Conservation (phyloP, 2,797 vertebrate genomes). For the Sebastiscus albofasciatus region DNA sequence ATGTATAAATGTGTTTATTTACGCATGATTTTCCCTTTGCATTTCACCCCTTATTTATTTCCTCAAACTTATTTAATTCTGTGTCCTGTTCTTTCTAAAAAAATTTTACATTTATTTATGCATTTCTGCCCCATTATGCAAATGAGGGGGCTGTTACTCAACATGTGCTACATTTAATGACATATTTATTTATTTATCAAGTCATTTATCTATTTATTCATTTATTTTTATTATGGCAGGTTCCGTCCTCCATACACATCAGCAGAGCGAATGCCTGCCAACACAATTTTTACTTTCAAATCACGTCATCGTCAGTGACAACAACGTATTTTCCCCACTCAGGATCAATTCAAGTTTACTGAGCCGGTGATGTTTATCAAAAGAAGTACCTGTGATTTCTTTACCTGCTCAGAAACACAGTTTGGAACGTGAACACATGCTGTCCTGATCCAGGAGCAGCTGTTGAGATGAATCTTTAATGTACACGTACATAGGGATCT, state of each 20-base stretch:
- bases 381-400: not conserved
- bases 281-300: not conserved
- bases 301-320: not conserved
- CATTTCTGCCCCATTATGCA: too few species aligned
- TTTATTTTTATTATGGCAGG: too few species aligned
- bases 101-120: too few species aligned
- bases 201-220: too few species aligned
- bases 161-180: too few species aligned
- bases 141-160: too few species aligned
- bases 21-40: too few species aligned
- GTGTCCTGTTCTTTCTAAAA: too few species aligned
- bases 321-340: not conserved
- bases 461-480: conserved; percentile 71
- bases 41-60: too few species aligned
- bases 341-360: not conserved
- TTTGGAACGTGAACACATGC: conserved; percentile 31
- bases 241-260: not conserved
- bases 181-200: too few species aligned
- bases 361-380: not conserved
- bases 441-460: conserved; percentile 51
- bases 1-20: too few species aligned
- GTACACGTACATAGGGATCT: conserved; percentile 21
- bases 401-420: not conserved
- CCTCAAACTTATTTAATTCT: too few species aligned
- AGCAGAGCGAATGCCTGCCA: not conserved